Evolutionary conservation across 2,797 vertebrate species (phyloP).

Genomic region (Buceros bicornis): DNA sequence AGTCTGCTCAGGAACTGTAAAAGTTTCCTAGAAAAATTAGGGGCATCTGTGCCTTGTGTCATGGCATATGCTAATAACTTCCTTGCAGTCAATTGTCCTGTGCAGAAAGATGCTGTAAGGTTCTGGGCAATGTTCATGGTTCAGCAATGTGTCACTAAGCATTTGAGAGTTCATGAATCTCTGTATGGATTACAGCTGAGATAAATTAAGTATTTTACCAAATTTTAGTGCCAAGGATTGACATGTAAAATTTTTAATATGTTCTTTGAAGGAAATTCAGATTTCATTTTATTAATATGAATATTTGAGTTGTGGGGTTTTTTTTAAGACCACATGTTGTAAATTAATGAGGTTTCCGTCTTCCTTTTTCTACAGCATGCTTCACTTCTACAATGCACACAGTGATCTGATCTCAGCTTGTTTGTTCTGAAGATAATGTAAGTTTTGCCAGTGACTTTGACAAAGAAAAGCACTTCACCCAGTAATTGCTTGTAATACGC

Average conservation of each 20-base stretch:
- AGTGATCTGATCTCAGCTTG: background rate
- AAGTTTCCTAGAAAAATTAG: background rate
- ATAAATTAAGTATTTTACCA: slow-evolving; percentile 23
- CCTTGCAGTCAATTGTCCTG: background rate
- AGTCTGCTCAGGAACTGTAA: background rate
- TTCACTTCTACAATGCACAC: background rate
- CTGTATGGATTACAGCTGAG: slow-evolving; percentile 14
- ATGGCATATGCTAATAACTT: background rate
- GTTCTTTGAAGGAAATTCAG: slow-evolving; percentile 20
- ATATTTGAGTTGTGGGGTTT: background rate
- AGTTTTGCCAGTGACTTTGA: slow-evolving; percentile 58
- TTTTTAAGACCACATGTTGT: background rate
- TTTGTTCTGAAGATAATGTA: slow-evolving; percentile 26
- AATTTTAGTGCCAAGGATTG: slow-evolving; percentile 26
- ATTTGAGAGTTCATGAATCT: background rate
- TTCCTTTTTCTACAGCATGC: background rate
- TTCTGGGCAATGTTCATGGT: background rate
- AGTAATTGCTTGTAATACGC: slow-evolving; percentile 58
- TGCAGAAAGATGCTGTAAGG: background rate
- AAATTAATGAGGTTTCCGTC: background rate
- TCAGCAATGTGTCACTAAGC: slow-evolving; percentile 20
- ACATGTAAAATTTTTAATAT: background rate
- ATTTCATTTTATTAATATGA: slow-evolving; percentile 23
- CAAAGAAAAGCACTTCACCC: slow-evolving; percentile 46
- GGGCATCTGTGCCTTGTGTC: background rate